phyloP scores from a whole-genome alignment of 64 coral and sea anemone species.

The Hydrozoanthus tunicans region DNA sequence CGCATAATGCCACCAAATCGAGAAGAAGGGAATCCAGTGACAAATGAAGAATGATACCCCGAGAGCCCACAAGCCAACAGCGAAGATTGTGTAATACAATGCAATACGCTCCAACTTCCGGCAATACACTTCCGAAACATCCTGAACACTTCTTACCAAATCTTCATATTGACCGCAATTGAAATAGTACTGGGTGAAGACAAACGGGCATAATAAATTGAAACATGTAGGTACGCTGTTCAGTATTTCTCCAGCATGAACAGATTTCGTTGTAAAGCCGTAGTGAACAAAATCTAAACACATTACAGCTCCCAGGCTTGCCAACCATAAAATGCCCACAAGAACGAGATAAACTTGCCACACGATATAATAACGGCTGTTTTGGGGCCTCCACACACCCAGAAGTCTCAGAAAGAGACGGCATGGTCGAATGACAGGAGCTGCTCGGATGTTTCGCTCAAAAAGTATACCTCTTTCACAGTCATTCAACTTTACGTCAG shows the following conservation, averaged over 20 bases:
- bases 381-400: slow-evolving; percentile 62
- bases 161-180: slow-evolving; percentile 64
- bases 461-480: slow-evolving; percentile 31
- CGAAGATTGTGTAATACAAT: slow-evolving; percentile 36
- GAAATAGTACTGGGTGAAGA: slow-evolving; percentile 68
- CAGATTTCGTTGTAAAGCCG: slow-evolving; percentile 51
- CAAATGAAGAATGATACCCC: slow-evolving; percentile 59
- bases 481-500: background rate
- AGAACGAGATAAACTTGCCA: slow-evolving; percentile 51
- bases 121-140: slow-evolving; percentile 18
- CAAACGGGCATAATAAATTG: slow-evolving; percentile 55
- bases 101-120: slow-evolving; percentile 42
- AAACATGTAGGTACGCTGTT: slow-evolving; percentile 68
- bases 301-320: slow-evolving; percentile 51
- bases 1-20: slow-evolving; percentile 61
- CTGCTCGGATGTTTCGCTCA: background rate
- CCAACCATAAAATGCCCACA: slow-evolving; percentile 60
- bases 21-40: slow-evolving; percentile 76
- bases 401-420: slow-evolving; percentile 54
- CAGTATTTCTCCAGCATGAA: slow-evolving; percentile 62
- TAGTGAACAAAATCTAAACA: slow-evolving; percentile 84
- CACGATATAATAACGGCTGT: slow-evolving; percentile 26
- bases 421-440: slow-evolving; percentile 42
- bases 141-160: slow-evolving; percentile 66
- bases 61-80: slow-evolving; percentile 55